phyloP scores from a whole-genome alignment of 1,140 invertebrate genomes.

The Drosophila parvula region DNA sequence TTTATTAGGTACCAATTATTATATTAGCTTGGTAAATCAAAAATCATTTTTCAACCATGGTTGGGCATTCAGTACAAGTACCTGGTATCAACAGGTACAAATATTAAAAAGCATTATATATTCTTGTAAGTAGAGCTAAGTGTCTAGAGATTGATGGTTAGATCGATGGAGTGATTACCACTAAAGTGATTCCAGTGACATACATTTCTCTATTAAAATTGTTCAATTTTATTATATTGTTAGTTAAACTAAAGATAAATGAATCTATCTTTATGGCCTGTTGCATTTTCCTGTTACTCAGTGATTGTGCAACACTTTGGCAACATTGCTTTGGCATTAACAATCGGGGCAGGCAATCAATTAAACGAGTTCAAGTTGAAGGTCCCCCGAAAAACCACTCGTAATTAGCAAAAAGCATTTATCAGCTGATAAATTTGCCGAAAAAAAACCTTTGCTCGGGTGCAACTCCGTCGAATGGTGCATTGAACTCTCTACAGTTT shows the following conservation, averaged over 20 bases:
- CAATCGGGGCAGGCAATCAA: neutral
- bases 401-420: slow-evolving; percentile 10
- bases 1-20: too few species aligned
- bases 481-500: slow-evolving; percentile 62
- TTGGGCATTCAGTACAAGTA: too few species aligned
- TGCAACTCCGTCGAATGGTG: slow-evolving; percentile 54
- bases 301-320: neutral
- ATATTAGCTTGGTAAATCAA: too few species aligned
- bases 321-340: slow-evolving; percentile 7
- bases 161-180: too few species aligned
- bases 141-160: too few species aligned
- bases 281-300: neutral
- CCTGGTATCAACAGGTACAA: too few species aligned
- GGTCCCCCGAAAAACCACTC: slow-evolving; percentile 18
- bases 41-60: too few species aligned
- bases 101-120: too few species aligned
- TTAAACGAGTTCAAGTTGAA: slow-evolving; percentile 58
- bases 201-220: too few species aligned
- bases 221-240: too few species aligned
- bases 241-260: neutral
- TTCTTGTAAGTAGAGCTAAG: too few species aligned
- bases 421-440: slow-evolving; percentile 36
- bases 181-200: too few species aligned
- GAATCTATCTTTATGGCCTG: neutral
- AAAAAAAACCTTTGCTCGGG: slow-evolving; percentile 33